Percentiles rank a stretch among this genome's conserved stretches.
phyloP scores from a whole-genome alignment of 1,140 invertebrate genomes.

The Argopecten irradians region DNA sequence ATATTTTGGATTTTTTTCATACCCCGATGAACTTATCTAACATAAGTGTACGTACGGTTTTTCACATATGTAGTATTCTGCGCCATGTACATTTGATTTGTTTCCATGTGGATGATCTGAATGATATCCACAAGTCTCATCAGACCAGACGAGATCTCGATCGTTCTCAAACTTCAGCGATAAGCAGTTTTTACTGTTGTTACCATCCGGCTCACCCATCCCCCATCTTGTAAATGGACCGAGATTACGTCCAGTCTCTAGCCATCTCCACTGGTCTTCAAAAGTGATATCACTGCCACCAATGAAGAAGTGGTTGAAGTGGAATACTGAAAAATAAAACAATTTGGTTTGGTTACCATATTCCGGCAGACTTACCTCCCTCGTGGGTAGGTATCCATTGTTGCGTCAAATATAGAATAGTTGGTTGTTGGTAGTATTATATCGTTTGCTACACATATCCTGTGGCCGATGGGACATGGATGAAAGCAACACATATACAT shows the following conservation, averaged over 20 bases:
- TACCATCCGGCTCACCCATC: conserved; percentile 25
- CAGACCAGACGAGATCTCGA: conserved; percentile 28
- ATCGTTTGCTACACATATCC: too few species aligned
- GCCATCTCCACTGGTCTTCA: conserved; percentile 38
- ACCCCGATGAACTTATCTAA: too few species aligned
- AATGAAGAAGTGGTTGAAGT: conserved; percentile 31
- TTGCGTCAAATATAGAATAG: too few species aligned
- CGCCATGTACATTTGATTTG: neutral
- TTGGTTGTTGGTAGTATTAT: too few species aligned
- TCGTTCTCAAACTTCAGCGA: neutral
- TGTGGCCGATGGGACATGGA: too few species aligned
- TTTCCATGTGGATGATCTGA: neutral
- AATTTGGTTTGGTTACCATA: too few species aligned
- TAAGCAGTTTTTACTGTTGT: conserved; percentile 26
- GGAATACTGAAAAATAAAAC: neutral
- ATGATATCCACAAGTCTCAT: neutral
- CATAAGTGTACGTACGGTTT: conserved; percentile 39
- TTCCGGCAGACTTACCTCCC: too few species aligned
- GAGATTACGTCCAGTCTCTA: conserved; percentile 26
- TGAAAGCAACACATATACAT: too few species aligned
- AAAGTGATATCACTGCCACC: conserved; percentile 26
- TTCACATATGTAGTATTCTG: conserved; percentile 34
- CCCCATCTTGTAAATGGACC: conserved; percentile 29
- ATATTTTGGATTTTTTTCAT: too few species aligned
- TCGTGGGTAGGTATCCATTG: too few species aligned